Evolutionary conservation across 1,140 invertebrate genomes (phyloP).

Genomic region (Ptiloglossa arizonensis): DNA sequence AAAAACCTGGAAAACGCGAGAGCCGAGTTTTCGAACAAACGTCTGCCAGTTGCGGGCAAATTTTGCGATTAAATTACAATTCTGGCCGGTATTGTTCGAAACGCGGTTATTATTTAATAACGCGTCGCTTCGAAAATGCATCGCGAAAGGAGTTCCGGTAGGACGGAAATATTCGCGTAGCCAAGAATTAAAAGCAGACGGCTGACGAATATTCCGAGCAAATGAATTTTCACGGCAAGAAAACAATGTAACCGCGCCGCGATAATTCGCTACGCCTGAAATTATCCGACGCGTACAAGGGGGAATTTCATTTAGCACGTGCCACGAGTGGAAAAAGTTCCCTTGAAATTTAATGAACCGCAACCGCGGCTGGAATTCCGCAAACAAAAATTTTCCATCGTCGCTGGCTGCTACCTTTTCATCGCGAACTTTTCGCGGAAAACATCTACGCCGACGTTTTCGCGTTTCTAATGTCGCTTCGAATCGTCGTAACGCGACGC

Average conservation of each 20-base stretch:
- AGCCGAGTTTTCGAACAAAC: too few species aligned
- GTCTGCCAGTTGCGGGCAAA: too few species aligned
- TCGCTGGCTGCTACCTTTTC: slow-evolving; percentile 16
- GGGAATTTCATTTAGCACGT: slow-evolving; percentile 6
- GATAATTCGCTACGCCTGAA: slow-evolving; percentile 6
- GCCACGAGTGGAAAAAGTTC: background rate
- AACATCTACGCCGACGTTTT: background rate
- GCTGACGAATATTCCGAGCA: too few species aligned
- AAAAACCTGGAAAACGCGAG: too few species aligned
- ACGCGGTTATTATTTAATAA: too few species aligned
- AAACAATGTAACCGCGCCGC: background rate
- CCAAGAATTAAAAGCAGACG: too few species aligned
- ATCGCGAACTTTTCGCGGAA: slow-evolving; percentile 11
- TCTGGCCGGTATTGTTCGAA: too few species aligned
- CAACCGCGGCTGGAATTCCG: slow-evolving; percentile 14
- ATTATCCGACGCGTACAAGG: slow-evolving; percentile 23
- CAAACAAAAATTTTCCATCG: slow-evolving; percentile 18
- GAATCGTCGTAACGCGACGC: too few species aligned
- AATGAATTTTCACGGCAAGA: slow-evolving; percentile 11
- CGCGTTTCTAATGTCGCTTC: background rate
- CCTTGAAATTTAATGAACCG: slow-evolving; percentile 31
- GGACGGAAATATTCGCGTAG: too few species aligned
- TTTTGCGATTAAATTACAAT: too few species aligned
- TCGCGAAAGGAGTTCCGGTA: too few species aligned
- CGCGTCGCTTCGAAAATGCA: too few species aligned